Evolutionary conservation across 1,140 invertebrate species (phyloP).

Genomic region (Pygmarrhopalites habei): DNA sequence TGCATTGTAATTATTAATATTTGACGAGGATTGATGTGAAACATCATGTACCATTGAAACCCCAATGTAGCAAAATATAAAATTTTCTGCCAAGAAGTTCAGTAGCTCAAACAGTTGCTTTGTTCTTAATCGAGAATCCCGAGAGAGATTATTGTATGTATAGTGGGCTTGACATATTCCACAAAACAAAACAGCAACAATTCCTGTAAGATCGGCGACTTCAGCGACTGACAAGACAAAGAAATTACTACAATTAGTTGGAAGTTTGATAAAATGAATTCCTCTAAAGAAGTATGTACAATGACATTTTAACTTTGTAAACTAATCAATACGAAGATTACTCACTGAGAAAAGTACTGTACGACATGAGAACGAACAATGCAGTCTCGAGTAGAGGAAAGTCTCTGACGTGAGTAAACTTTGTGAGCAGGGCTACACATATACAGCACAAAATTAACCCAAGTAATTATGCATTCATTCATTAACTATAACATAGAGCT

Average conservation of each 20-base stretch:
- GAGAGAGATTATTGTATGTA: slow-evolving; percentile 50
- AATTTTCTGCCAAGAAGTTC: slow-evolving; percentile 96
- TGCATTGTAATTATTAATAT: too few relatives aligned
- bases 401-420: slow-evolving; percentile 52
- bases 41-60: too few relatives aligned
- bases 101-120: slow-evolving; percentile 92
- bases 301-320: too few relatives aligned
- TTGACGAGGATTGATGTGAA: too few relatives aligned
- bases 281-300: too few relatives aligned
- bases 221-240: too few relatives aligned
- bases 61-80: slow-evolving; percentile 98
- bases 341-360: slow-evolving; percentile 95
- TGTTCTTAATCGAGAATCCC: slow-evolving; percentile 53
- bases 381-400: slow-evolving; percentile 94
- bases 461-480: too few relatives aligned
- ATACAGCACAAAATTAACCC: too few relatives aligned
- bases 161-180: slow-evolving; percentile 99
- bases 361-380: slow-evolving; percentile 95
- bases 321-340: too few relatives aligned
- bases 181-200: slow-evolving; percentile 94
- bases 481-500: too few relatives aligned
- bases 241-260: too few relatives aligned
- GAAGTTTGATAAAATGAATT: too few relatives aligned
- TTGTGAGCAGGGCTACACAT: slow-evolving; percentile 52
- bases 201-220: slow-evolving; percentile 85